A percentile compares a stretch with the other conserved stretches of the same genome.
These are phyloP conservation scores for Cisticola juncidis DNA, from an alignment of 2,113 vertebrate genomes.

Conservation along the genomic window DNA sequence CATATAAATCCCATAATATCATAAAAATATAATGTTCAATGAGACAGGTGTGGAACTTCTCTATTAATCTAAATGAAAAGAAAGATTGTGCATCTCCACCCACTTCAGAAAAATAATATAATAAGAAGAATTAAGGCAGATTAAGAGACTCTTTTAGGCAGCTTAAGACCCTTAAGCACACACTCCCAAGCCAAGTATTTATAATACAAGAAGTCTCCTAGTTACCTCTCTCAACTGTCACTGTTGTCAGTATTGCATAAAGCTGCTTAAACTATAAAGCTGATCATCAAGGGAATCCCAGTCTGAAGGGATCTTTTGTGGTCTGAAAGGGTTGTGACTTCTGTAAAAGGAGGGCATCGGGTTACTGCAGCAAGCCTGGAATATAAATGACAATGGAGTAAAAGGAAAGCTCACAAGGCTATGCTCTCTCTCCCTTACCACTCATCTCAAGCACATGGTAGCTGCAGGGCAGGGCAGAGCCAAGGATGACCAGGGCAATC, in stretches of 20 bases:
- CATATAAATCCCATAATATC: neutral
- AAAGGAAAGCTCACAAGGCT: neutral
- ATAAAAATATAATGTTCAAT: neutral
- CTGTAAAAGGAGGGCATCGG: neutral
- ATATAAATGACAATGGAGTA: neutral
- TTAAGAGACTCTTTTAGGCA: slow-evolving; percentile 7
- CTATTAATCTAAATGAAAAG: neutral
- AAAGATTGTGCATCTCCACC: neutral
- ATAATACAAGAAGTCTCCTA: neutral
- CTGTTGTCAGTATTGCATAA: slow-evolving; percentile 22
- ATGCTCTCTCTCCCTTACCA: neutral
- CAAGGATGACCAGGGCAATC: neutral
- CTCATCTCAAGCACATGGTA: neutral
- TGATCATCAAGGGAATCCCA: slow-evolving; percentile 24
- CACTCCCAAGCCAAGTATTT: slow-evolving; percentile 29
- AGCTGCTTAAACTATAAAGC: slow-evolving; percentile 56
- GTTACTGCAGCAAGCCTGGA: neutral
- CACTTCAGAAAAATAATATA: slow-evolving; percentile 6
- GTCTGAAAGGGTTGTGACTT: slow-evolving; percentile 1
- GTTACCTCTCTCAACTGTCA: slow-evolving; percentile 34
- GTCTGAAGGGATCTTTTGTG: slow-evolving; percentile 19
- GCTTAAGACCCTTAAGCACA: slow-evolving; percentile 32
- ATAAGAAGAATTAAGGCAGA: slow-evolving; percentile 26
- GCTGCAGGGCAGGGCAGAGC: neutral
- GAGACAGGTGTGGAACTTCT: neutral